A percentile compares a stretch with the other conserved stretches of the same genome.
phyloP scores from a whole-genome alignment of 2,888 invertebrate genomes.

The Rhorus exstirpatorius region DNA sequence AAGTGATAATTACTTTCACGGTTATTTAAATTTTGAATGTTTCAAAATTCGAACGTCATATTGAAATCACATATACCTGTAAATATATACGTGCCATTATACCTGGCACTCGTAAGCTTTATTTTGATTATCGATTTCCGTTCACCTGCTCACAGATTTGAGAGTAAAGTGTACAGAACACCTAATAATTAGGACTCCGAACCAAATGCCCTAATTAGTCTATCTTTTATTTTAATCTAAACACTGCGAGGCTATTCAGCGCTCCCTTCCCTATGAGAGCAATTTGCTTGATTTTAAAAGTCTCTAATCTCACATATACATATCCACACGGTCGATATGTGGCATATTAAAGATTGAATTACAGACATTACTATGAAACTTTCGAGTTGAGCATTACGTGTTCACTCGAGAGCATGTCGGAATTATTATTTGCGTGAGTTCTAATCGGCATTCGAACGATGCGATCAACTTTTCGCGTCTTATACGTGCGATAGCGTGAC shows the following conservation, averaged over 20 bases:
- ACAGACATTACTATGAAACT: constrained; percentile 65
- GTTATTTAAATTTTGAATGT: no score
- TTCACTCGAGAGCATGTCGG: constrained; percentile 51
- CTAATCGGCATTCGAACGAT: constrained; percentile 44
- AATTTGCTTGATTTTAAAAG: constrained; percentile 51
- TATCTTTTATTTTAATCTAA: constrained; percentile 62
- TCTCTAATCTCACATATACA: constrained; percentile 39
- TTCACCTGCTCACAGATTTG: constrained; percentile 66
- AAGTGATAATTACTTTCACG: no score
- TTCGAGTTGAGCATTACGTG: constrained; percentile 47
- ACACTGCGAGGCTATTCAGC: constrained; percentile 13
- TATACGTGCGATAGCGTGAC: no score
- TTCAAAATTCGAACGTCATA: constrained; percentile 1
- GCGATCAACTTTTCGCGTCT: constrained; percentile 24
- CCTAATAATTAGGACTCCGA: constrained; percentile 48
- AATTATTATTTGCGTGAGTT: constrained; percentile 51
- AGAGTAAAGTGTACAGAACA: constrained; percentile 10
- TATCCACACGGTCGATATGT: neutral
- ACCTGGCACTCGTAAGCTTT: constrained; percentile 56
- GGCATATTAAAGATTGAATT: constrained; percentile 56
- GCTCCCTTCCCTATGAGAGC: constrained; percentile 50
- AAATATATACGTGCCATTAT: constrained; percentile 4
- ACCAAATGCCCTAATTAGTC: constrained; percentile 65
- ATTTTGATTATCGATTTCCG: constrained; percentile 71
- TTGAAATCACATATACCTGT: neutral